These are phyloP conservation scores for Cariama cristata DNA, from an alignment of 2,113 vertebrate genomes.

Conservation along the genomic window DNA sequence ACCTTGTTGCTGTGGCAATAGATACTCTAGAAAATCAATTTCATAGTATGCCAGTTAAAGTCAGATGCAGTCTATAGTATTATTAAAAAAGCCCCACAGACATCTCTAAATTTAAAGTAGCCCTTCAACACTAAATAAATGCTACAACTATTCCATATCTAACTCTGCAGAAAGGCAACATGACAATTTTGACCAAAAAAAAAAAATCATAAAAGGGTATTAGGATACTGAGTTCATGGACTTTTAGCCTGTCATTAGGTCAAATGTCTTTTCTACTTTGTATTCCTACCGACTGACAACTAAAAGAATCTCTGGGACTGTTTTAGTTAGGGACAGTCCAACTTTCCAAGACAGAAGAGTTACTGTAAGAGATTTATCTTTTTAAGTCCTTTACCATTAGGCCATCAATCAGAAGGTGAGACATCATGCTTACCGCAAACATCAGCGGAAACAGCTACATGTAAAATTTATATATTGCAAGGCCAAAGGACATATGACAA, in stretches of 20 bases:
- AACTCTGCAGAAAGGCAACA: neutral
- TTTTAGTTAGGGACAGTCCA: neutral
- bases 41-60: neutral
- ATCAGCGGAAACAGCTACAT: neutral
- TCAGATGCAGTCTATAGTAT: neutral
- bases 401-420: neutral
- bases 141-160: neutral
- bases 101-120: neutral
- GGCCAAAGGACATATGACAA: constrained; percentile 26
- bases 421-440: rapidly evolving
- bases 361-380: constrained; percentile 14
- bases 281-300: neutral
- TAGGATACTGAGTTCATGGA: neutral
- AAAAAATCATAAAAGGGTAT: neutral
- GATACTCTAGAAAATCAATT: neutral
- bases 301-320: neutral
- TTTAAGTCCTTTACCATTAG: neutral
- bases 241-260: neutral
- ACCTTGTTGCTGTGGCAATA: neutral
- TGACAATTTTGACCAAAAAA: neutral
- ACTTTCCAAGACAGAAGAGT: neutral
- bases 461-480: neutral
- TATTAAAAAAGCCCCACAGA: neutral
- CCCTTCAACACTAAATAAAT: neutral
- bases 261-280: neutral